Percentiles rank a stretch among this genome's conserved stretches.
These are phyloP conservation scores for Hetaerina titia DNA, from an alignment of 2,888 invertebrate genomes.

Conservation along the genomic window DNA sequence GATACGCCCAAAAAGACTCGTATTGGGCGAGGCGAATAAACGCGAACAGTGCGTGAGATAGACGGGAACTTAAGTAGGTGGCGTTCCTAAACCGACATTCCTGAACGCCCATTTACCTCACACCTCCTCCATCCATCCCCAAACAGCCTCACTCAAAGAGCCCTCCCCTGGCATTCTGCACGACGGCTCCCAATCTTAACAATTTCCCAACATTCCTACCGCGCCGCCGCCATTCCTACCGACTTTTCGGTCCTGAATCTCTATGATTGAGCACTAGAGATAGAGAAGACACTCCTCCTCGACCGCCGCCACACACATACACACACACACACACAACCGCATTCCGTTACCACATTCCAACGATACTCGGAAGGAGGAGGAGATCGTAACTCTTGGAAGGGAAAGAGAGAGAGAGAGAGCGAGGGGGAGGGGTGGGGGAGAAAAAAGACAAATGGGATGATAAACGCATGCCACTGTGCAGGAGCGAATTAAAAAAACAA, in stretches of 20 bases:
- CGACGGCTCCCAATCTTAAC: conserved; percentile 8
- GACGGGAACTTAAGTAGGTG: conserved; percentile 56
- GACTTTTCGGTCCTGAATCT: not conserved
- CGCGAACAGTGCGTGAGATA: not conserved
- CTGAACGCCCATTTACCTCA: conserved; percentile 32
- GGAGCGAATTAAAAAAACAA: too few relatives aligned
- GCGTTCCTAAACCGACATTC: conserved; percentile 52
- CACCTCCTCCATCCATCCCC: not conserved
- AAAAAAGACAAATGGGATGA: too few relatives aligned
- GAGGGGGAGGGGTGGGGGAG: too few relatives aligned
- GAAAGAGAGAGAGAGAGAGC: too few relatives aligned
- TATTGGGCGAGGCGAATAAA: not conserved
- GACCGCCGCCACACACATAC: not conserved
- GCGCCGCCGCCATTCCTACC: not conserved
- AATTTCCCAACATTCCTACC: conserved; percentile 27
- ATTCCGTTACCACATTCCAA: not conserved
- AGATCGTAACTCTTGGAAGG: not conserved
- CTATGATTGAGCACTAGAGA: conserved; percentile 40
- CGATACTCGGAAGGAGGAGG: not conserved
- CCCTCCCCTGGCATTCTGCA: not conserved
- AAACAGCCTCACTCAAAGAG: too few relatives aligned
- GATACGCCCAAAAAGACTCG: not conserved
- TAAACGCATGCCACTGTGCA: too few relatives aligned
- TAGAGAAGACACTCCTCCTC: not conserved
- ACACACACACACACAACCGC: not conserved